A percentile compares a stretch with the other conserved stretches of the same genome.
phyloP scores from a whole-genome alignment of 2,797 vertebrate species.

The Anableps anableps region DNA sequence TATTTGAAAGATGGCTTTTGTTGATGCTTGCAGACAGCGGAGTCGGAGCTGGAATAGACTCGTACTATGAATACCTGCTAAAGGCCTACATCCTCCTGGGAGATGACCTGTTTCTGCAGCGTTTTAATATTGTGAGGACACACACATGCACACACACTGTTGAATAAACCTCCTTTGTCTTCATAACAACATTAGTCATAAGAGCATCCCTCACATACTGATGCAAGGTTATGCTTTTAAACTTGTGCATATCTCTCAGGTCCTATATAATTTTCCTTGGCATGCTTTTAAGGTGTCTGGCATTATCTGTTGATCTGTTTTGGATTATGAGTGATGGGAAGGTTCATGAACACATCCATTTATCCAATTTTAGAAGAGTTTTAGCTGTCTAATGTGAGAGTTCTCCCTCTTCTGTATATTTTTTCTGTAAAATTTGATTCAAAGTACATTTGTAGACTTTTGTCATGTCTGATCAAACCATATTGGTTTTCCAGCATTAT shows the following conservation, averaged over 20 bases:
- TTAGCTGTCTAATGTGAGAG: neutral
- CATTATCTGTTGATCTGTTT: neutral
- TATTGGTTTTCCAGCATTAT: neutral
- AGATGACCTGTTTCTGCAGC: conserved; percentile 95
- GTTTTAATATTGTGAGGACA: conserved; percentile 96
- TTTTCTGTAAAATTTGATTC: neutral
- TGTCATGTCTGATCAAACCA: neutral
- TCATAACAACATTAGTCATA: conserved; percentile 31
- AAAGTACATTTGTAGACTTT: neutral
- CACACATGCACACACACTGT: conserved; percentile 6
- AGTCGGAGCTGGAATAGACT: conserved; percentile 99
- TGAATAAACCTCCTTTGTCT: conserved; percentile 32
- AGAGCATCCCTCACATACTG: conserved; percentile 3
- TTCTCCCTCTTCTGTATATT: neutral
- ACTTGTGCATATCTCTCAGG: neutral
- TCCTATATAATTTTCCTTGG: neutral
- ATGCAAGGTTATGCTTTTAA: conserved; percentile 8
- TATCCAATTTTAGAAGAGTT: neutral
- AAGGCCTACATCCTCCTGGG: conserved; percentile 98
- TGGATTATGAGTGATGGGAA: neutral
- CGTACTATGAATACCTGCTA: conserved; percentile 98
- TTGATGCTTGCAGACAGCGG: conserved; percentile 87
- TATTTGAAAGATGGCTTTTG: neutral
- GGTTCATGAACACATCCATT: neutral
- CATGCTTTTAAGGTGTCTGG: neutral